Conservation (phyloP, 2,113 vertebrate species). For the Callaeas wilsoni region DNA sequence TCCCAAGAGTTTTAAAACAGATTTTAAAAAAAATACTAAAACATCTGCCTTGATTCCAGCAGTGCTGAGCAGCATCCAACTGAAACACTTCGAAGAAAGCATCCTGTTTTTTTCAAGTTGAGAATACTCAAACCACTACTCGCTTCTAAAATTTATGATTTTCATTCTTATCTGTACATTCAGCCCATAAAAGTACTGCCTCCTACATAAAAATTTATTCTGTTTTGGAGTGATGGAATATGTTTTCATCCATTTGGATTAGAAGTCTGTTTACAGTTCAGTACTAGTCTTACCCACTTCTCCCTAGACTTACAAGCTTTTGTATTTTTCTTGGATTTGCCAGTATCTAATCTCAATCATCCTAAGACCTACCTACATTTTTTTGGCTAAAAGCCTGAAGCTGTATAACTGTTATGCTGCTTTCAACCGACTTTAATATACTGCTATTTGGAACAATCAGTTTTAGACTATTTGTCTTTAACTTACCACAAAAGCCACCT, state of each 20-base stretch:
- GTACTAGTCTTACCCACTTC: not conserved
- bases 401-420: not conserved
- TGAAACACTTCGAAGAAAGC: not conserved
- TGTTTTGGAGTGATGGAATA: not conserved
- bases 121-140: not conserved
- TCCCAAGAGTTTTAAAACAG: not conserved
- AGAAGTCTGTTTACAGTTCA: constrained; percentile 9
- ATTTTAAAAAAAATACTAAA: not conserved
- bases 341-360: not conserved
- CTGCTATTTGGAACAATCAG: not conserved
- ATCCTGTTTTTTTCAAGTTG: not conserved
- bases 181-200: not conserved
- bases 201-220: not conserved
- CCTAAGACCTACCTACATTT: not conserved
- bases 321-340: constrained; percentile 20
- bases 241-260: constrained; percentile 1
- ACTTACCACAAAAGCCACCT: not conserved
- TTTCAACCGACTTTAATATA: not conserved
- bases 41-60: not conserved
- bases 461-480: not conserved
- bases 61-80: not conserved
- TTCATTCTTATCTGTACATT: not conserved
- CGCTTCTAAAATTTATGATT: not conserved
- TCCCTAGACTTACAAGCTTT: not conserved
- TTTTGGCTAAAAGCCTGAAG: not conserved